phyloP scores from a whole-genome alignment of 2,113 vertebrate species.

The Patagioenas fasciata region DNA sequence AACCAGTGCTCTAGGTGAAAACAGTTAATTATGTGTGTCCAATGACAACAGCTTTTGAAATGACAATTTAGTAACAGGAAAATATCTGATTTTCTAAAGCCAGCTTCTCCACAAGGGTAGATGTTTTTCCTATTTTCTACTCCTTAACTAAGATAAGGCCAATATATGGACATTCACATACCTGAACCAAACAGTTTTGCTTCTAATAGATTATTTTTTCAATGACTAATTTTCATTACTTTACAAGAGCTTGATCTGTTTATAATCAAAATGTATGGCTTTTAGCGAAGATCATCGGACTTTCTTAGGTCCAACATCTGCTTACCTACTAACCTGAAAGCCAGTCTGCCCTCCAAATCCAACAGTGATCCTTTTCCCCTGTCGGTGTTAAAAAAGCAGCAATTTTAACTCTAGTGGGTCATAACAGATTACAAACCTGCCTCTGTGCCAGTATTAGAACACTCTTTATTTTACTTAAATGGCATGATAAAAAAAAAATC shows the following conservation, averaged over 20 bases:
- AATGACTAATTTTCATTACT: background rate
- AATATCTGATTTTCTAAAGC: background rate
- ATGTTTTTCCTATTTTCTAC: background rate
- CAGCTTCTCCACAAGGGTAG: background rate
- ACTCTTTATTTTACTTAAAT: background rate
- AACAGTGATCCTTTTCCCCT: background rate
- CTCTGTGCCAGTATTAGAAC: background rate
- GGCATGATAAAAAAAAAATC: background rate
- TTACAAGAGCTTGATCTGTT: background rate
- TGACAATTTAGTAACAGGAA: background rate
- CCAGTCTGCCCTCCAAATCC: background rate
- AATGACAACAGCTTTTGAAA: background rate
- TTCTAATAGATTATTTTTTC: background rate
- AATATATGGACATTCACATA: background rate
- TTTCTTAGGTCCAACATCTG: background rate
- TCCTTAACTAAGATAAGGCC: background rate
- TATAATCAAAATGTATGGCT: background rate
- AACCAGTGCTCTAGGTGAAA: background rate
- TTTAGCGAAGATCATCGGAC: background rate
- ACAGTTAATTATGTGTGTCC: background rate
- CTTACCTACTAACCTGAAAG: background rate
- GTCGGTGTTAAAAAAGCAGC: background rate
- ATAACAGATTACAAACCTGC: background rate
- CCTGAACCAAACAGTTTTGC: background rate
- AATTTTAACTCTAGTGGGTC: background rate